Evolutionary conservation across 2,797 vertebrate species (phyloP), one percentile per base, ranked within the genome.

Genomic region (Notolepis coatsorum): DNA sequence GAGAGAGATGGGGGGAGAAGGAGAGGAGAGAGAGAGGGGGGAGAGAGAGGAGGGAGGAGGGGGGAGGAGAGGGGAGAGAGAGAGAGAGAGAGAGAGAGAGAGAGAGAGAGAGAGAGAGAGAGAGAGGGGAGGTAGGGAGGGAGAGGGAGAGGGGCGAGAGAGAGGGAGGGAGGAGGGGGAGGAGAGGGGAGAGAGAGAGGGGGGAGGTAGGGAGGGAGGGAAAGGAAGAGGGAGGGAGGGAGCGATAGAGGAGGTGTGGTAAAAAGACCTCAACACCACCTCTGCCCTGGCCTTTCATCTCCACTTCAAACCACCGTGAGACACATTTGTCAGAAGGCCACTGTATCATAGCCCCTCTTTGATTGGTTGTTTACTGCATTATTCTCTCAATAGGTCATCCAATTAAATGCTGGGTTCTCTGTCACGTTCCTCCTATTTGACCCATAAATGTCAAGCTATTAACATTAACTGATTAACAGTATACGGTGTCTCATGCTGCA

Each of bases 251-350:
- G 60, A 68, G 59, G 80, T 64, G 62, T 46, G 33, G 48, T 45
- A 53, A 24, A 84, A 69, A 62, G 66, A 57, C 50, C 56, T 54
- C 46, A 35, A 51, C 31, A 15, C 30, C 35, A 37, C 20, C 45
- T 46, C 68, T 33, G 39, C 38, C 60, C 30, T 15, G 4, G 20
- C 59, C 42, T 76, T 84, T 84, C 53, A 80, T 85, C 61, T 61
- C 15, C 43, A 18, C 67, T 71, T 81, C 74, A 80, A 79, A 75
- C 65, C 62, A n/a, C 50, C 28, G 61, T 77, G 63, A 33, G 28
- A 2, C 48, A 48, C 17, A 33, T 15, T 3, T 17, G 41, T 48
- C 47, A 50, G 15, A 17, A 53, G 50, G 69, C 61, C 50, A 33
- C 15, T 1, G 38, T 54, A 21, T 61, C 35, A 23, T 60, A 30